Percentiles rank a stretch among this genome's conserved stretches.
phyloP scores from a whole-genome alignment of 2,113 vertebrate species.

The Dryoscopus gambensis region DNA sequence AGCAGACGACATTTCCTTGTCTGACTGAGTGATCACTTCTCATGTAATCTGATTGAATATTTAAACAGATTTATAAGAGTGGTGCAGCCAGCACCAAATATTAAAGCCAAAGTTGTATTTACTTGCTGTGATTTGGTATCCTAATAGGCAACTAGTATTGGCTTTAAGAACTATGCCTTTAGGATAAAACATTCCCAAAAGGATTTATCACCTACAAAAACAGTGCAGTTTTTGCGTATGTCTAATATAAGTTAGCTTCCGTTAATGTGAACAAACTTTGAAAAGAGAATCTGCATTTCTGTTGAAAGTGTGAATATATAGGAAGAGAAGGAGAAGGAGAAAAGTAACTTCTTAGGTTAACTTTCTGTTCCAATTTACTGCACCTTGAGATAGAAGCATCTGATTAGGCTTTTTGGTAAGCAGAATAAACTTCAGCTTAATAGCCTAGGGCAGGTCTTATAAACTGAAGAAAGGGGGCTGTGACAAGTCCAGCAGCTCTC shows the following conservation, averaged over 20 bases:
- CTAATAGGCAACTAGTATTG: background rate
- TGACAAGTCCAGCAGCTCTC: background rate
- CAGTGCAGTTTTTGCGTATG: background rate
- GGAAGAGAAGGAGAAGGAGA: background rate
- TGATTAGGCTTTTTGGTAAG: background rate
- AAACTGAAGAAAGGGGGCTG: background rate
- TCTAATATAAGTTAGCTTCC: background rate
- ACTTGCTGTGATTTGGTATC: background rate
- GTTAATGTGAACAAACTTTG: background rate
- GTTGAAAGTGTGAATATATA: background rate
- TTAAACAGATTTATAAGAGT: background rate
- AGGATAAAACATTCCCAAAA: background rate
- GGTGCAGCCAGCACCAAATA: background rate
- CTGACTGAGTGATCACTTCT: background rate
- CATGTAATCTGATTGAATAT: background rate
- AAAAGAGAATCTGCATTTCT: background rate
- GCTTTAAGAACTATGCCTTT: background rate
- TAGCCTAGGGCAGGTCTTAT: background rate
- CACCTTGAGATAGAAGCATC: background rate
- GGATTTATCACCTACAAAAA: background rate
- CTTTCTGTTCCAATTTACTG: background rate
- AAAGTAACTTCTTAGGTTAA: background rate
- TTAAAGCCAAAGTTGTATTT: background rate
- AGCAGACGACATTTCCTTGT: background rate
- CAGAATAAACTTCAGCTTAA: background rate